Conservation (phyloP, 1,140 invertebrate genomes). For the Chrysomallon squamiferum region DNA sequence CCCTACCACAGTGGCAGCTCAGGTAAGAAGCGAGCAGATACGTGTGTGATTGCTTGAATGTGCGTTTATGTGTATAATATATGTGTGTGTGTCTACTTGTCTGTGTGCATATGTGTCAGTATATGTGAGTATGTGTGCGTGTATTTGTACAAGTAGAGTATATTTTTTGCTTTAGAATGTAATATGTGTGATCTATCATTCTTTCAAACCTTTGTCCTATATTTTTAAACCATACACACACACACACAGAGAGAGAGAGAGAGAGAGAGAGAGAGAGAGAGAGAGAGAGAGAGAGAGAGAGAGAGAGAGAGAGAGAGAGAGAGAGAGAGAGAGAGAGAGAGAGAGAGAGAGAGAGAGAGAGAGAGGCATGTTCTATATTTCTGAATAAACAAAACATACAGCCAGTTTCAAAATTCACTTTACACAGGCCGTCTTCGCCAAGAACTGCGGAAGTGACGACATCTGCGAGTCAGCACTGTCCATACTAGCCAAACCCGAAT, state of each 20-base stretch:
- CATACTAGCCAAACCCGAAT: constrained; percentile 10
- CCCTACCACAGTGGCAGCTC: not conserved
- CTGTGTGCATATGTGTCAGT: too few species aligned
- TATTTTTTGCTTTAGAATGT: too few species aligned
- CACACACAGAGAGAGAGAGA: not conserved
- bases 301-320: not conserved
- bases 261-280: not conserved
- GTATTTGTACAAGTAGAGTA: too few species aligned
- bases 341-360: too few species aligned
- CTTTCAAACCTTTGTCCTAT: not conserved
- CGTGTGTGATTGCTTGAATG: too few species aligned
- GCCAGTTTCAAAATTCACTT: too few species aligned
- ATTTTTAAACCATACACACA: not conserved
- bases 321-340: not conserved
- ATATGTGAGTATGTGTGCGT: too few species aligned
- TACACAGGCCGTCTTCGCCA: constrained; percentile 26
- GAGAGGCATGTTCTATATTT: too few species aligned
- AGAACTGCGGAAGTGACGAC: constrained; percentile 25
- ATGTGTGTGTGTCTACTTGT: too few species aligned
- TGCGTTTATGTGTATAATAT: too few species aligned
- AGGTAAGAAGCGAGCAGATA: constrained; percentile 1
- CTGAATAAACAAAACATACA: too few species aligned
- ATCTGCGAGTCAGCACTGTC: constrained; percentile 18
- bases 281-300: not conserved
- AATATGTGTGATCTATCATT: too few species aligned